Evolutionary conservation across 2,888 invertebrate species (phyloP).

Genomic region (Ichneumon xanthorius): DNA sequence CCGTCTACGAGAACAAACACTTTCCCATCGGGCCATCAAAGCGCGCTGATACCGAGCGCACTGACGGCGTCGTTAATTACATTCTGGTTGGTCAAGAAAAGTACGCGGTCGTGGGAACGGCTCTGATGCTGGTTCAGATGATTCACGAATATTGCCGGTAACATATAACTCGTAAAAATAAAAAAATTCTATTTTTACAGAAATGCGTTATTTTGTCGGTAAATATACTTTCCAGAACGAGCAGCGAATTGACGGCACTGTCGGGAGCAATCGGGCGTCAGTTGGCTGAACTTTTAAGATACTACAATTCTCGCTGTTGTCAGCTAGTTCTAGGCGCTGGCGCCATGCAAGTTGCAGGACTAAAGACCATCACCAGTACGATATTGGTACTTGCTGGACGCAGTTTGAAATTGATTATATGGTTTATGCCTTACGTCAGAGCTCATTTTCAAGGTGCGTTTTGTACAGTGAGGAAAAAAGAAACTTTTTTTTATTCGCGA

Average conservation of each 20-base stretch:
- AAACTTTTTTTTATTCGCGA: background rate
- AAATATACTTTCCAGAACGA: slow-evolving; percentile 76
- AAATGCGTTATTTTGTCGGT: background rate
- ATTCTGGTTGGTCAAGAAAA: slow-evolving; percentile 90
- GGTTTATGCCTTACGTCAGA: slow-evolving; percentile 91
- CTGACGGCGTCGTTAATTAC: slow-evolving; percentile 75
- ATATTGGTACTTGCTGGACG: slow-evolving; percentile 95
- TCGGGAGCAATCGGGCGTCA: slow-evolving; percentile 93
- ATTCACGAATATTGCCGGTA: slow-evolving; percentile 95
- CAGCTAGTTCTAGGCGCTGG: slow-evolving; percentile 98
- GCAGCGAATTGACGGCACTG: slow-evolving; percentile 89
- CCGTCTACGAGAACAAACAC: slow-evolving; percentile 85
- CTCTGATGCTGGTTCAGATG: slow-evolving; percentile 94
- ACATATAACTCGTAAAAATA: slow-evolving; percentile 15
- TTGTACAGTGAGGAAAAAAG: background rate
- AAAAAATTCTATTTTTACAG: slow-evolving; percentile 56
- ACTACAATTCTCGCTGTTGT: slow-evolving; percentile 95
- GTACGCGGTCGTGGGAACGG: slow-evolving; percentile 92
- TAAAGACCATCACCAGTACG: slow-evolving; percentile 97
- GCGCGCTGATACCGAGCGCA: slow-evolving; percentile 81
- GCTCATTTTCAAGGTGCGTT: slow-evolving; percentile 88
- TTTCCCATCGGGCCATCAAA: slow-evolving; percentile 84
- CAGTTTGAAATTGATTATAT: slow-evolving; percentile 92
- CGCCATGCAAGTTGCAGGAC: slow-evolving; percentile 96
- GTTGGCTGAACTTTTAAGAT: slow-evolving; percentile 94